These are phyloP conservation scores for Potamarius usumacintae DNA, from an alignment of 2,113 vertebrate genomes.

Conservation along the genomic window DNA sequence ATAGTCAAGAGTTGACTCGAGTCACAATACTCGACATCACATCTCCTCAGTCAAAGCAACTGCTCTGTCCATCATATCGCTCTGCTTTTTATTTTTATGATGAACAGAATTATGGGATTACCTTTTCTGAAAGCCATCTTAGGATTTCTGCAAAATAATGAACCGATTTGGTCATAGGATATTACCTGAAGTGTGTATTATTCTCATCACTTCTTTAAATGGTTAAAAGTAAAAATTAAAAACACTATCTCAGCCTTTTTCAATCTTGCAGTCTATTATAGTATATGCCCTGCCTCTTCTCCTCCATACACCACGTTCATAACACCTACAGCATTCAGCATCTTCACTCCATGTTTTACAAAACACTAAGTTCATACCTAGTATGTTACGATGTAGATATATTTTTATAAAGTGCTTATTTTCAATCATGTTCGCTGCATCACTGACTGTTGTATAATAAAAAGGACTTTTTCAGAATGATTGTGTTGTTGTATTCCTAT, in stretches of 20 bases:
- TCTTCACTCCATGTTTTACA: slow-evolving; percentile 57
- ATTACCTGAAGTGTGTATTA: not conserved
- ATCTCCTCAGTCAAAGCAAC: not conserved
- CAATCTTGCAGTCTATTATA: not conserved
- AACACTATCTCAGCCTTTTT: not conserved
- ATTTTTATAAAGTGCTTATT: slow-evolving; percentile 69
- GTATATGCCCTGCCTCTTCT: not conserved
- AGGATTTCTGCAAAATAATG: not conserved
- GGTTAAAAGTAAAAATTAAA: not conserved
- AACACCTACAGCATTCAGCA: slow-evolving; percentile 37
- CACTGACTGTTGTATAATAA: slow-evolving; percentile 48
- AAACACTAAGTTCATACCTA: slow-evolving; percentile 65
- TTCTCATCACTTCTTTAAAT: not conserved
- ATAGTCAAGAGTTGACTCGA: not conserved
- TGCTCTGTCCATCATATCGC: not conserved
- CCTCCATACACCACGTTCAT: not conserved
- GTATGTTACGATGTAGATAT: slow-evolving; percentile 77
- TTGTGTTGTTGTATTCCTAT: not conserved
- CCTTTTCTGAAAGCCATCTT: not conserved
- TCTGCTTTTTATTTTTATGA: not conserved
- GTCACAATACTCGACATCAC: not conserved
- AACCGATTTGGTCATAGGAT: not conserved
- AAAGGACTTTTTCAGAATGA: slow-evolving; percentile 17
- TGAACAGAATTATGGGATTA: not conserved
- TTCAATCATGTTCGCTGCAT: slow-evolving; percentile 63